Evolutionary conservation across 2,113 vertebrate species (phyloP).

Genomic region (Phainopepla nitens): DNA sequence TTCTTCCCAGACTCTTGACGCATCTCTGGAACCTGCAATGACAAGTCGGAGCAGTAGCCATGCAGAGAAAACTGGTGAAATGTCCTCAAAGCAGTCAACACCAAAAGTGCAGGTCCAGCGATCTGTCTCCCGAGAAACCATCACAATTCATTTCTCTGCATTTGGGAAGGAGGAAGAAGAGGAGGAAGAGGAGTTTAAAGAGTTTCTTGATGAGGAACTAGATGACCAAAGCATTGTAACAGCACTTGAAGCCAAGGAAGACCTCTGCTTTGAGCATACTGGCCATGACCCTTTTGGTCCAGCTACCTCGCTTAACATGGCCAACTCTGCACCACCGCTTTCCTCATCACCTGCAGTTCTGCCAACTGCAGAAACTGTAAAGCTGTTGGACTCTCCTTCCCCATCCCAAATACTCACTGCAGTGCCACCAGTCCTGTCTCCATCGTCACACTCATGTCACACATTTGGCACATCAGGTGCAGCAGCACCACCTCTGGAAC

Average conservation of each 20-base stretch:
- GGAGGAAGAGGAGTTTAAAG: constrained; percentile 88
- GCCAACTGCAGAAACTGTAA: constrained; percentile 64
- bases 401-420: constrained; percentile 61
- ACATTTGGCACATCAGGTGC: constrained; percentile 61
- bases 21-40: constrained; percentile 86
- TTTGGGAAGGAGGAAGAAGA: constrained; percentile 96
- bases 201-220: constrained; percentile 66
- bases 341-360: constrained; percentile 46
- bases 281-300: constrained; percentile 62
- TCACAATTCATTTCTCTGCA: constrained; percentile 98
- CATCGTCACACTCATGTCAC: constrained; percentile 64
- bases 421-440: constrained; percentile 74
- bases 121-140: constrained; percentile 91
- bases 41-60: constrained; percentile 89
- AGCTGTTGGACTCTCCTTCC: constrained; percentile 60
- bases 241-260: constrained; percentile 89
- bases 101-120: constrained; percentile 96
- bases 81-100: constrained; percentile 78
- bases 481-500: constrained; percentile 71
- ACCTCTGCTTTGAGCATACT: constrained; percentile 77
- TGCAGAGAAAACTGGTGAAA: constrained; percentile 80
- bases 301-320: constrained; percentile 59
- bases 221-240: constrained; percentile 83
- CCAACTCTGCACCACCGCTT: constrained; percentile 56
- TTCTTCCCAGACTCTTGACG: constrained; percentile 76